phyloP scores from a whole-genome alignment of 2,888 invertebrate genomes.

The Apomyelois bistriatella region DNA sequence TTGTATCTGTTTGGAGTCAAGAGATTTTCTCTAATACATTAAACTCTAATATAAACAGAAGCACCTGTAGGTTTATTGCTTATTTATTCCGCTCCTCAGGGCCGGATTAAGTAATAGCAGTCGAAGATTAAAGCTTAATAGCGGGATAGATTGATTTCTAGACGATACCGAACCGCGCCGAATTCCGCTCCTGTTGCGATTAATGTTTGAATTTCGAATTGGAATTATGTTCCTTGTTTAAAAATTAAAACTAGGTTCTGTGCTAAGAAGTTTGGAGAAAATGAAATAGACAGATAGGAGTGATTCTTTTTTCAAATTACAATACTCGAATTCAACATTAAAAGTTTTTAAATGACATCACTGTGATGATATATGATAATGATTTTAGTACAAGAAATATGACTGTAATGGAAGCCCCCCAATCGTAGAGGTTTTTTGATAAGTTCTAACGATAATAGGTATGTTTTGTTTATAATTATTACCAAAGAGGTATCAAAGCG shows the following conservation, averaged over 20 bases:
- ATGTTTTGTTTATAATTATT: background rate
- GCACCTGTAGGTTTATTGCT: conserved; percentile 76
- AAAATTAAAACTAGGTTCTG: background rate
- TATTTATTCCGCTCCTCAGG: conserved; percentile 75
- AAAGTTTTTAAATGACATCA: background rate
- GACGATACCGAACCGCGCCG: conserved; percentile 58
- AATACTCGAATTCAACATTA: too few species aligned
- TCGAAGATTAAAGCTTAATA: conserved; percentile 77
- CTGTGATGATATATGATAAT: too few species aligned
- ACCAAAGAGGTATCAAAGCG: background rate
- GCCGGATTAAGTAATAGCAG: conserved; percentile 77
- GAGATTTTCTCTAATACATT: conserved; percentile 14
- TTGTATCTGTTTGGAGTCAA: background rate
- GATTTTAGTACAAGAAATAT: too few species aligned
- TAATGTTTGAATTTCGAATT: conserved; percentile 24
- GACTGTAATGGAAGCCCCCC: too few species aligned
- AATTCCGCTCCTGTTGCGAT: conserved; percentile 49
- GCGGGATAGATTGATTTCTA: conserved; percentile 75
- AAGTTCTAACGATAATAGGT: too few species aligned
- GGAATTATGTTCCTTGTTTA: background rate
- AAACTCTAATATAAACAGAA: conserved; percentile 55
- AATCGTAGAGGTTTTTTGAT: too few species aligned
- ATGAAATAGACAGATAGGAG: too few species aligned
- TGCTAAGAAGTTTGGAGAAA: too few species aligned
- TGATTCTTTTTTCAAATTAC: background rate